These are phyloP conservation scores for Phylloscopus whistleri DNA, from an alignment of 2,113 vertebrate genomes.

Conservation along the genomic window DNA sequence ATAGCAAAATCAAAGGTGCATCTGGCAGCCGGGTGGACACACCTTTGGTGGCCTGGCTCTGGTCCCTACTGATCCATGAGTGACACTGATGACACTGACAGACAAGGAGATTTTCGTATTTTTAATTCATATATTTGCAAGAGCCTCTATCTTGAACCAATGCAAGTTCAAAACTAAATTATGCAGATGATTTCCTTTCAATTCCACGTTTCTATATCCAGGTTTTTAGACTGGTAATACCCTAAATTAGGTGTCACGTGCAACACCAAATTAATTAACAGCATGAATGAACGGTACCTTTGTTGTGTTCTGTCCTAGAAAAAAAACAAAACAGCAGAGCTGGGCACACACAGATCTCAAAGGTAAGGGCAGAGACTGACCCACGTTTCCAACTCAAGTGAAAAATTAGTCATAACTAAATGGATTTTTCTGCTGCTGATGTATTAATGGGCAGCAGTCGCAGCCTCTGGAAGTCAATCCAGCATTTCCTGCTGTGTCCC, in stretches of 20 bases:
- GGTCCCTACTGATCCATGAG: neutral
- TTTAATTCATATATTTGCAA: neutral
- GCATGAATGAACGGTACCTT: accelerated
- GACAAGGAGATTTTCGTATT: neutral
- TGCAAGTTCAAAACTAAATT: neutral
- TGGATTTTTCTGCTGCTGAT: neutral
- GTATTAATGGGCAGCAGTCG: accelerated
- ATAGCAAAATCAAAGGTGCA: neutral
- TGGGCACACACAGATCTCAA: neutral
- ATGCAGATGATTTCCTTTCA: neutral
- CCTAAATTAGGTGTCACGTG: neutral
- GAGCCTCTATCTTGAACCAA: neutral
- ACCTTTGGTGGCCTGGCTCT: neutral
- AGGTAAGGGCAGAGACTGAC: neutral
- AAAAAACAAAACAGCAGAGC: neutral
- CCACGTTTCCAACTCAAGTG: accelerated
- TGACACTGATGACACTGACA: accelerated
- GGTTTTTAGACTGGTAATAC: neutral
- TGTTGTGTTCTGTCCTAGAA: neutral
- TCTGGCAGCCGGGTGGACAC: no score
- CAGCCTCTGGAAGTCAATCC: neutral
- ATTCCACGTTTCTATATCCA: neutral
- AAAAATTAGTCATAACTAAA: neutral
- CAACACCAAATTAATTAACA: neutral
- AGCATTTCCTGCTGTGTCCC: neutral